A percentile compares a stretch with the other conserved stretches of the same genome.
Evolutionary conservation across 92 coral and sea anemone genomes (phyloP).

Genomic region (Porites divaricata): DNA sequence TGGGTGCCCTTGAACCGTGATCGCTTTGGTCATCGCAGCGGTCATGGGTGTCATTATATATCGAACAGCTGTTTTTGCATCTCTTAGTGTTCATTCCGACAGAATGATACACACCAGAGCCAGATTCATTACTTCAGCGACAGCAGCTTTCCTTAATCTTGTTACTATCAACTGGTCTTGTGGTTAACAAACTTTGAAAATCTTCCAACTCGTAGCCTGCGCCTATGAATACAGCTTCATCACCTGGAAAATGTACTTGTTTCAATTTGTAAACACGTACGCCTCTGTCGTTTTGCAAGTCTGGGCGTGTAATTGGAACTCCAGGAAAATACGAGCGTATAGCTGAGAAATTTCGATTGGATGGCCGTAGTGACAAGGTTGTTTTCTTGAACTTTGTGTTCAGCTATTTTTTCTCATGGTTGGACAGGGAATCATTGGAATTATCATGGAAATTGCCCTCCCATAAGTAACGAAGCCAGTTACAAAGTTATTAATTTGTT

Average conservation of each 20-base stretch:
- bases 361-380: constrained; percentile 95
- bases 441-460: constrained; percentile 81
- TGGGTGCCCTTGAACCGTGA: too few species aligned
- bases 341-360: constrained; percentile 64
- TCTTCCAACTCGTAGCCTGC: constrained; percentile 85
- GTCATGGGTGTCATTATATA: constrained; percentile 87
- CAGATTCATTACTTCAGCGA: constrained; percentile 78
- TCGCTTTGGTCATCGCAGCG: constrained; percentile 79
- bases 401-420: constrained; percentile 92
- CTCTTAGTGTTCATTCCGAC: constrained; percentile 63
- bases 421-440: constrained; percentile 92
- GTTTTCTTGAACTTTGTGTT: constrained; percentile 88
- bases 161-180: constrained; percentile 82
- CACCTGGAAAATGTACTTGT: constrained; percentile 87
- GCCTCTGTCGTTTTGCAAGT: constrained; percentile 89
- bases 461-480: constrained; percentile 71
- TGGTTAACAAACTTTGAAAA: constrained; percentile 95
- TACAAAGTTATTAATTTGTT: too few species aligned
- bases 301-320: constrained; percentile 79
- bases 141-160: constrained; percentile 89
- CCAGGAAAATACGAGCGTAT: constrained; percentile 78
- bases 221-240: constrained; percentile 90
- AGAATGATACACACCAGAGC: constrained; percentile 55
- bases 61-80: constrained; percentile 87
- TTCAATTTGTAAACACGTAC: constrained; percentile 94